These are phyloP conservation scores for Limanda limanda DNA, from an alignment of 2,113 vertebrate species.

Conservation along the genomic window DNA sequence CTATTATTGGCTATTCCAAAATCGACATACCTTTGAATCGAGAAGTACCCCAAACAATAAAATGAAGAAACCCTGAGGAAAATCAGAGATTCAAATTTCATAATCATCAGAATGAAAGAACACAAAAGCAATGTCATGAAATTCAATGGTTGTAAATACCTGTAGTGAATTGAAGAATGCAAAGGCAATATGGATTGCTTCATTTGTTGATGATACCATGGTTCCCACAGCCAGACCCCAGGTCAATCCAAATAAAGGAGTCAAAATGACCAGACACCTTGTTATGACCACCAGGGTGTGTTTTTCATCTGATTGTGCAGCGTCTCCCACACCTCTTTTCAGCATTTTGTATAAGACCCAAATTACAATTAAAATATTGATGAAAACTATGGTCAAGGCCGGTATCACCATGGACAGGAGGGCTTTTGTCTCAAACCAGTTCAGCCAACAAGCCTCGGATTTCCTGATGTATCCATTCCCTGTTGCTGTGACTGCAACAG, in stretches of 20 bases:
- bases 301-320: constrained; percentile 69
- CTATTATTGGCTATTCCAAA: not conserved
- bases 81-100: not conserved
- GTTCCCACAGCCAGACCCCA: constrained; percentile 89
- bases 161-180: constrained; percentile 89
- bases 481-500: constrained; percentile 84
- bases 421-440: constrained; percentile 85
- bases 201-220: constrained; percentile 47
- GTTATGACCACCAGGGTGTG: constrained; percentile 82
- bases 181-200: constrained; percentile 84
- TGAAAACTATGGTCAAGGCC: constrained; percentile 83
- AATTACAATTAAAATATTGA: constrained; percentile 86
- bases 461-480: constrained; percentile 76
- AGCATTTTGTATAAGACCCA: constrained; percentile 86
- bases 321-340: constrained; percentile 77
- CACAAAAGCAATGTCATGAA: not conserved
- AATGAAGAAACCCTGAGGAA: constrained; percentile 85
- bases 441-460: constrained; percentile 87
- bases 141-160: constrained; percentile 68
- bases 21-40: constrained; percentile 69
- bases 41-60: constrained; percentile 82
- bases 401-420: constrained; percentile 88
- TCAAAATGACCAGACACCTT: constrained; percentile 87
- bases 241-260: constrained; percentile 89
- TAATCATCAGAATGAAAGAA: not conserved